These are phyloP conservation scores for Amphimallon solstitiale DNA, from an alignment of 2,888 invertebrate genomes.

Conservation along the genomic window DNA sequence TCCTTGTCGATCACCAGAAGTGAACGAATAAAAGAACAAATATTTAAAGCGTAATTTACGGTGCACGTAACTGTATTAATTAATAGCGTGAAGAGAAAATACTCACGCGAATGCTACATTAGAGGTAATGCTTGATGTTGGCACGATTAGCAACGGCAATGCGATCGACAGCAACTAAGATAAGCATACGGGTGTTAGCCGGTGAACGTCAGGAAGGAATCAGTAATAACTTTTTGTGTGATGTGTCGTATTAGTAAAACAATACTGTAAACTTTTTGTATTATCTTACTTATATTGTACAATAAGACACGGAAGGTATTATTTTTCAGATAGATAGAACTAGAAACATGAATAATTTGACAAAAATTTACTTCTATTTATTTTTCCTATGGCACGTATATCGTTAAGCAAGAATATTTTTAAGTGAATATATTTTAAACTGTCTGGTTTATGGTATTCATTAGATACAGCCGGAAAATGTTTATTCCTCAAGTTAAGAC, in stretches of 20 bases:
- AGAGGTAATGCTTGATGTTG: constrained; percentile 52
- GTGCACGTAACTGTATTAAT: constrained; percentile 51
- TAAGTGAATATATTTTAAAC: no score
- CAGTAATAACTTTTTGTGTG: constrained; percentile 52
- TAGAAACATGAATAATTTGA: no score
- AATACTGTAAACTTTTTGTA: constrained; percentile 47
- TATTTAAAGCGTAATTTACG: constrained; percentile 52
- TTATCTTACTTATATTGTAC: no score
- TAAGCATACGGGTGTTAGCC: constrained; percentile 23
- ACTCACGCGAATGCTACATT: constrained; percentile 53
- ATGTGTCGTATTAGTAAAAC: constrained; percentile 52
- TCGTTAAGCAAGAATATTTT: no score
- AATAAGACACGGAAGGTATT: no score
- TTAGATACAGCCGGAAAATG: no score
- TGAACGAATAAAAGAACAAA: constrained; percentile 46
- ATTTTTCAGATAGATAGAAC: no score
- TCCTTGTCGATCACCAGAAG: constrained; percentile 13
- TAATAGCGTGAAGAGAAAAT: constrained; percentile 49
- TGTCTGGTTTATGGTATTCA: no score
- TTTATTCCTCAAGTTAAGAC: no score
- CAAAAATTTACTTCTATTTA: no score
- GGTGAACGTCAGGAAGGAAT: constrained; percentile 46
- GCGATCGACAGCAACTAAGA: constrained; percentile 15
- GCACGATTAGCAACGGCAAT: constrained; percentile 48
- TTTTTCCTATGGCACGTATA: no score